Conservation (phyloP, 2,797 vertebrate species). For the Bradypodion pumilum region DNA sequence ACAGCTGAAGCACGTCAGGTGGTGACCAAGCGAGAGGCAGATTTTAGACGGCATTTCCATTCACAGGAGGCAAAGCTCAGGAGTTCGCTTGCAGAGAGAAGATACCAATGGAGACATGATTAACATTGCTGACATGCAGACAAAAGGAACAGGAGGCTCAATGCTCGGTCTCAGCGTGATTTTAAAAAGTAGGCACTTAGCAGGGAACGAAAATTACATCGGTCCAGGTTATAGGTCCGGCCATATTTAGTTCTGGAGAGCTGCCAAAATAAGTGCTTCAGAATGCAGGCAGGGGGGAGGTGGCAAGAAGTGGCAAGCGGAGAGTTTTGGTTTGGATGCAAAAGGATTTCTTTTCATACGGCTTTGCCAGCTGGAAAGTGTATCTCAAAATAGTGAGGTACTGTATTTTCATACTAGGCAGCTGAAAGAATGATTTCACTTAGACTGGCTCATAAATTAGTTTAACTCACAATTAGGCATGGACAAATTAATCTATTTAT, state of each 20-base stretch:
- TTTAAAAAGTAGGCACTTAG: constrained; percentile 71
- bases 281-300: neutral
- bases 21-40: constrained; percentile 56
- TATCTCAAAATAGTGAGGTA: too few relatives aligned
- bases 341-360: neutral
- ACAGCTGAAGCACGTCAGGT: constrained; percentile 56
- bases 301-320: constrained; percentile 28
- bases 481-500: neutral
- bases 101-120: constrained; percentile 72
- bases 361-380: neutral
- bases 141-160: constrained; percentile 67
- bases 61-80: constrained; percentile 67
- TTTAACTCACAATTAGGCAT: too few relatives aligned
- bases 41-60: constrained; percentile 65
- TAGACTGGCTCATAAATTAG: neutral
- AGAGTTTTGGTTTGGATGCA: constrained; percentile 30
- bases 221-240: constrained; percentile 58
- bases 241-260: constrained; percentile 68
- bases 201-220: constrained; percentile 70
- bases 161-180: constrained; percentile 65
- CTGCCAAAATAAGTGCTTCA: constrained; percentile 66
- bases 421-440: too few relatives aligned
- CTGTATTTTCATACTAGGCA: neutral
- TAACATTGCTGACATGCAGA: constrained; percentile 72
- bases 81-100: constrained; percentile 71